These are phyloP conservation scores for Colossoma macropomum DNA, from an alignment of 2,113 vertebrate species.

Conservation along the genomic window DNA sequence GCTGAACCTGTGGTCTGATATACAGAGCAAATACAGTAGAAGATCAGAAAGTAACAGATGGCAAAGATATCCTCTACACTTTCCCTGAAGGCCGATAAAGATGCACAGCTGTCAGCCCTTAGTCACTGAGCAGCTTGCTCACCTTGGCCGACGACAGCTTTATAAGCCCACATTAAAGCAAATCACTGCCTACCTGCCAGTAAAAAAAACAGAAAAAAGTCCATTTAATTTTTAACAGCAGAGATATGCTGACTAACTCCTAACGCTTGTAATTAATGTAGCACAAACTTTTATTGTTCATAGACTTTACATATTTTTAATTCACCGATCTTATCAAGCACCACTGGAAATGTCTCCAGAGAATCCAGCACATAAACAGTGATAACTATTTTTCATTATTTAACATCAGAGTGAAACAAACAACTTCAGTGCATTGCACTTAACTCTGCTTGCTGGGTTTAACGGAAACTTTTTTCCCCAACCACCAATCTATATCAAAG, in stretches of 20 bases:
- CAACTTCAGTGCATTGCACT: background rate
- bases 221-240: background rate
- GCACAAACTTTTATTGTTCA: background rate
- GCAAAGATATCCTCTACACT: slow-evolving; percentile 2
- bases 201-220: background rate
- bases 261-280: no score
- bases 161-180: slow-evolving; percentile 5
- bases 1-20: background rate
- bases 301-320: background rate
- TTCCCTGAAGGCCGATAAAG: slow-evolving; percentile 30
- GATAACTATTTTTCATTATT: background rate
- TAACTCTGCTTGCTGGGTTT: background rate
- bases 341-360: background rate
- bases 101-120: slow-evolving; percentile 32
- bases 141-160: slow-evolving; percentile 21
- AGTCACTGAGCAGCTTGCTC: slow-evolving; percentile 20
- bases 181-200: background rate
- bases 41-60: slow-evolving; percentile 13
- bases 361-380: background rate
- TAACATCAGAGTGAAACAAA: background rate
- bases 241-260: no score
- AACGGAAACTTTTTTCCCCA: background rate
- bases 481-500: background rate
- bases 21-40: slow-evolving; percentile 15
- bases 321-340: background rate